Evolutionary conservation across 2,888 invertebrate genomes (phyloP).

Genomic region (Scrobipalpa costella): DNA sequence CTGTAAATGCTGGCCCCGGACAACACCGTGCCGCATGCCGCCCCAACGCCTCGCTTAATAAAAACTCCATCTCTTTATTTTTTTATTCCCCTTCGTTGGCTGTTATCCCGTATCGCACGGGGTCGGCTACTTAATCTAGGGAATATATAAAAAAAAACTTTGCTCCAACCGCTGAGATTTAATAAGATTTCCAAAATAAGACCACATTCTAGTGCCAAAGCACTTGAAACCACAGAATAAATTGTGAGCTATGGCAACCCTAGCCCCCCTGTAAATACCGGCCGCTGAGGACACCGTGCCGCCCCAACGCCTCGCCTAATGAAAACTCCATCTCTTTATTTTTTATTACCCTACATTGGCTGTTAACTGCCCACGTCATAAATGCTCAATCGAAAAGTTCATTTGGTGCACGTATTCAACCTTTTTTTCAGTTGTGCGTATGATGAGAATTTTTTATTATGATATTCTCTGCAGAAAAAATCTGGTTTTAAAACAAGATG

Average conservation of each 20-base stretch:
- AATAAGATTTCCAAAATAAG: no score
- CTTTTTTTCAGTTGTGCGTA: not conserved
- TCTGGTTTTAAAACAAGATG: no score
- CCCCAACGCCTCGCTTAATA: slow-evolving; percentile 78
- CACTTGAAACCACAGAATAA: no score
- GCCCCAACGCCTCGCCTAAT: slow-evolving; percentile 78
- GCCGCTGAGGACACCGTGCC: slow-evolving; percentile 70
- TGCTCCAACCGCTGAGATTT: no score
- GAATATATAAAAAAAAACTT: no score
- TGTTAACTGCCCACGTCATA: slow-evolving; percentile 50
- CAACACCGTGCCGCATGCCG: slow-evolving; percentile 75
- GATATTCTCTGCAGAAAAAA: not conserved
- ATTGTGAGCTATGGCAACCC: not conserved
- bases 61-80: slow-evolving; percentile 73
- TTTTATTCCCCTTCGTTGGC: slow-evolving; percentile 56
- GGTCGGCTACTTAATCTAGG: no score
- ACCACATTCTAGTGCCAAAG: no score
- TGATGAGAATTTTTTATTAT: not conserved
- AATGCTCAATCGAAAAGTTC: slow-evolving; percentile 54
- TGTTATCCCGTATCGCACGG: no score
- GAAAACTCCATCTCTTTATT: slow-evolving; percentile 75
- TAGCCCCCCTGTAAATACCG: slow-evolving; percentile 58
- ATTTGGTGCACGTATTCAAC: slow-evolving; percentile 30
- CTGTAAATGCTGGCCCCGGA: slow-evolving; percentile 45
- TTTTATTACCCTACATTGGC: slow-evolving; percentile 57